phyloP scores from a whole-genome alignment of 2,797 vertebrate genomes.

The Silurus aristotelis region DNA sequence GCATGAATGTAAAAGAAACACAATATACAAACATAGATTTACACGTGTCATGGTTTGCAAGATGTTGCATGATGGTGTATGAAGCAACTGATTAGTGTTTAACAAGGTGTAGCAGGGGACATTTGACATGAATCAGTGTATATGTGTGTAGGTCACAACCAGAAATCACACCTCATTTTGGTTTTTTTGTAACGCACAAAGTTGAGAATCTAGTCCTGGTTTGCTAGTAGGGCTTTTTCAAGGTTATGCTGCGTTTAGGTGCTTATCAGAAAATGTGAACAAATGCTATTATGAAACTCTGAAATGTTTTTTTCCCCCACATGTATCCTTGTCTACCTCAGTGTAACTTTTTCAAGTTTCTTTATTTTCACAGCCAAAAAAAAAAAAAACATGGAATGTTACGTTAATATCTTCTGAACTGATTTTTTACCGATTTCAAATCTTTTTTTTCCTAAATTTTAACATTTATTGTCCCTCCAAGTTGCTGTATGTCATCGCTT shows the following conservation, averaged over 20 bases:
- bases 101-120: neutral
- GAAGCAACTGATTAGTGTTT: neutral
- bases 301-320: neutral
- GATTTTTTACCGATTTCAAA: neutral
- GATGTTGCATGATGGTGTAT: neutral
- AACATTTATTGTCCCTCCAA: too few relatives aligned
- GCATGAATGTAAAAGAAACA: neutral
- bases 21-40: neutral
- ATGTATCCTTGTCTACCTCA: neutral
- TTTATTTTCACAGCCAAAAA: neutral
- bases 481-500: neutral
- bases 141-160: neutral
- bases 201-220: neutral
- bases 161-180: neutral
- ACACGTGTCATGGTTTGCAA: neutral
- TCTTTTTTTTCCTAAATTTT: too few relatives aligned
- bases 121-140: too few relatives aligned
- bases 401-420: neutral
- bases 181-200: neutral
- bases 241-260: neutral
- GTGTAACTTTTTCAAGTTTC: neutral
- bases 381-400: neutral
- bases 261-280: neutral
- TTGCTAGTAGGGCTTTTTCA: neutral
- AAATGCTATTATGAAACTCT: neutral